phyloP scores from a whole-genome alignment of 1,140 invertebrate species.

The Anoplophora glabripennis region DNA sequence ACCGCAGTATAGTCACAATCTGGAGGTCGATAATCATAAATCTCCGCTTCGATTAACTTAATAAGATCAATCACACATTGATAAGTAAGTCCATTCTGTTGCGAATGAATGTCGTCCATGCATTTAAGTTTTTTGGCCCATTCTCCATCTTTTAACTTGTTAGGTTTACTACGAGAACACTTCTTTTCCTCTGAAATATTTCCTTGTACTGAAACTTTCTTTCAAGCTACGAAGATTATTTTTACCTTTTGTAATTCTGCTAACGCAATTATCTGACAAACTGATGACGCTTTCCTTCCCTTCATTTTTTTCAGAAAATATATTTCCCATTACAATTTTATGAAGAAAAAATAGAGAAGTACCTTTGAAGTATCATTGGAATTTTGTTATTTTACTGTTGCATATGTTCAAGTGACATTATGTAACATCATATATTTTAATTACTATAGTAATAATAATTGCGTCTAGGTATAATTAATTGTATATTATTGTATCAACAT shows the following conservation, averaged over 20 bases:
- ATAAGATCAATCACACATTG: conserved; percentile 23
- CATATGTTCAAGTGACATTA: too few species aligned
- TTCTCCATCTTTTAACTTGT: conserved; percentile 5
- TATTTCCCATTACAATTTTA: conserved; percentile 8
- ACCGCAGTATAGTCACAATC: too few species aligned
- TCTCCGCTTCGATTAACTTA: conserved; percentile 21
- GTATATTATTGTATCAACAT: too few species aligned
- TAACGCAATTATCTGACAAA: conserved; percentile 9
- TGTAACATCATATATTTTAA: too few species aligned
- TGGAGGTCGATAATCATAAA: conserved; percentile 4
- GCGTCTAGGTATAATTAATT: too few species aligned
- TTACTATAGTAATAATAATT: too few species aligned
- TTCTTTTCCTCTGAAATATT: not conserved
- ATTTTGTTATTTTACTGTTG: too few species aligned
- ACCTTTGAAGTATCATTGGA: too few species aligned
- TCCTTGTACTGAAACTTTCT: not conserved
- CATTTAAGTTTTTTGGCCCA: conserved; percentile 50
- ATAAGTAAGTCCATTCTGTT: conserved; percentile 43
- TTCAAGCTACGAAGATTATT: not conserved
- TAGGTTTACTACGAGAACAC: not conserved
- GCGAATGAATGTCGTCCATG: conserved; percentile 50
- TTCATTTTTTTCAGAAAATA: conserved; percentile 6
- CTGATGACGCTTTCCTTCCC: conserved; percentile 9
- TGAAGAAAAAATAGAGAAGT: too few species aligned
- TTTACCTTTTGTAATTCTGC: conserved; percentile 2